Evolutionary conservation across 2,113 vertebrate species (phyloP).

Genomic region (Epinephelus moara): DNA sequence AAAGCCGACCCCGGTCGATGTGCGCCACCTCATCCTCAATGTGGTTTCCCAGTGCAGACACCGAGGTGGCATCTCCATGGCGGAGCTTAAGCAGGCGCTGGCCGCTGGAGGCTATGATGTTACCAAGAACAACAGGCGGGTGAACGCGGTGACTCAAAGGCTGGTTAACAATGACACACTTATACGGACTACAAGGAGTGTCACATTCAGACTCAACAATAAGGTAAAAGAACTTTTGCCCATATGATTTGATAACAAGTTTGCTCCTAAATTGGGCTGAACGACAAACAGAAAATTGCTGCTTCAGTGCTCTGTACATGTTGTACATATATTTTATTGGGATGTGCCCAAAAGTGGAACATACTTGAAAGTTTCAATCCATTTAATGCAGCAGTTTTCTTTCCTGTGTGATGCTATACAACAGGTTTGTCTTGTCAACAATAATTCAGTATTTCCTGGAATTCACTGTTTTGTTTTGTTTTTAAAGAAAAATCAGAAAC

Average conservation of each 20-base stretch:
- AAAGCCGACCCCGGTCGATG: not conserved
- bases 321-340: not conserved
- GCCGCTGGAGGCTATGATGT: conserved; percentile 52
- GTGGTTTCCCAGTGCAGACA: conserved; percentile 55
- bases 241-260: not conserved
- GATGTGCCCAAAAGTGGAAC: not conserved
- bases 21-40: conserved; percentile 45
- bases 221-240: conserved; percentile 25
- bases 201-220: conserved; percentile 18
- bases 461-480: not conserved
- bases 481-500: not conserved
- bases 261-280: not conserved
- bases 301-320: not conserved
- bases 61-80: conserved; percentile 50
- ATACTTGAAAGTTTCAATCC: not conserved
- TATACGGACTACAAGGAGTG: conserved; percentile 22
- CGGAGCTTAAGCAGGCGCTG: conserved; percentile 53
- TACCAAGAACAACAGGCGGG: conserved; percentile 35
- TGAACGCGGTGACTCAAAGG: conserved; percentile 23
- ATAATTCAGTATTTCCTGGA: not conserved
- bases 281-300: not conserved
- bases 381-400: not conserved
- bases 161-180: conserved; percentile 33
- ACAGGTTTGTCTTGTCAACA: not conserved
- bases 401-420: not conserved